phyloP scores from a whole-genome alignment of 2,797 vertebrate genomes.

The Botia kubotai region DNA sequence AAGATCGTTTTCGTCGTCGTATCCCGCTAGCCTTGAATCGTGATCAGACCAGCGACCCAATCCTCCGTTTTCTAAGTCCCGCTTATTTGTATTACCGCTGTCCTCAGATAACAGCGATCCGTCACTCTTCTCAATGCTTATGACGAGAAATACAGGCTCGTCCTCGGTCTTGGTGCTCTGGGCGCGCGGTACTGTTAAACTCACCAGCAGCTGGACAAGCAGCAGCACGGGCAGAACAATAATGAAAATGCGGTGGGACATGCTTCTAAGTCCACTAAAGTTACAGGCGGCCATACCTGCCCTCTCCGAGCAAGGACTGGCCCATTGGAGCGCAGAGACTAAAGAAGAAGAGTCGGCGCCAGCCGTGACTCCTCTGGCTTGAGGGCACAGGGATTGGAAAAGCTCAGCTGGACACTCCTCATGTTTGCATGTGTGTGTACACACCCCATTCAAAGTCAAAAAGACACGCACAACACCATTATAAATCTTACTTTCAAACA shows the following conservation, averaged over 20 bases:
- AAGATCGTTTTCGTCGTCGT: conserved; percentile 52
- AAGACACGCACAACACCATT: too few relatives aligned
- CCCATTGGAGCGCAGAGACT: conserved; percentile 9
- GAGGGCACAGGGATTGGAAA: conserved; percentile 42
- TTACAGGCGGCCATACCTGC: conserved; percentile 51
- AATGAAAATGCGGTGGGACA: conserved; percentile 11
- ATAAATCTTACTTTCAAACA: too few relatives aligned
- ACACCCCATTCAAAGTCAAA: neutral
- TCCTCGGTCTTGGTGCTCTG: neutral
- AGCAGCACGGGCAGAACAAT: conserved; percentile 43
- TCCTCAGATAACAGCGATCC: conserved; percentile 12
- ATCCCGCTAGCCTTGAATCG: conserved; percentile 21
- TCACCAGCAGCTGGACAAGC: conserved; percentile 54
- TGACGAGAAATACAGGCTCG: conserved; percentile 49
- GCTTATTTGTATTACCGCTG: neutral
- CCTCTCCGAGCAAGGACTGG: conserved; percentile 24
- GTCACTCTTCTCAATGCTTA: conserved; percentile 40
- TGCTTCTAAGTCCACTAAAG: conserved; percentile 12
- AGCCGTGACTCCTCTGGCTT: conserved; percentile 28
- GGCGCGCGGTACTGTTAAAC: conserved; percentile 29
- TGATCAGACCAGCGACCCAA: conserved; percentile 29
- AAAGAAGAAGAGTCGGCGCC: conserved; percentile 34
- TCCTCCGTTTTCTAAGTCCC: conserved; percentile 3
- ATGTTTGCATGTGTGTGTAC: neutral
- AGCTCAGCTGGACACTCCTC: conserved; percentile 33